Evolutionary conservation across 1,140 invertebrate species (phyloP).

Genomic region (Macrobrachium nipponense): DNA sequence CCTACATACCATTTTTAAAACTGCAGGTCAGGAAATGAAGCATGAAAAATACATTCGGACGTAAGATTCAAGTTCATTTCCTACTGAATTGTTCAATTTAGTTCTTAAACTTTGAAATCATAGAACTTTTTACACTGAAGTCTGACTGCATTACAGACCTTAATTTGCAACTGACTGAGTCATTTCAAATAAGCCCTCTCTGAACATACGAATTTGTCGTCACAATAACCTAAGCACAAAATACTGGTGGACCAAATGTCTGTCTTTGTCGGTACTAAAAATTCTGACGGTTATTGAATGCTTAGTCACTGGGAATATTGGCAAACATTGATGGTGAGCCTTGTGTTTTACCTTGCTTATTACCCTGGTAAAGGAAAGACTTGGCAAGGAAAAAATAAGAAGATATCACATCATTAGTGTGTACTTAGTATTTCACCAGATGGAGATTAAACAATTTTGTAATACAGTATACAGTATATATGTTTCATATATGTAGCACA

Average conservation of each 20-base stretch:
- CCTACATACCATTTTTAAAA: too few species aligned
- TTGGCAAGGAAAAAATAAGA: conserved; percentile 63
- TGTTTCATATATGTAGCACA: conserved; percentile 46
- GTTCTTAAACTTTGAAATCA: too few species aligned
- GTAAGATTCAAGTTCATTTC: too few species aligned
- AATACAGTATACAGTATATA: conserved; percentile 37
- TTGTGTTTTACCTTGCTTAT: conserved; percentile 59
- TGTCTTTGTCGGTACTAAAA: conserved; percentile 48
- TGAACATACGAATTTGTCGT: conserved; percentile 1
- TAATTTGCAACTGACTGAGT: not conserved
- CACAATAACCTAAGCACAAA: conserved; percentile 43
- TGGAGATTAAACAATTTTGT: conserved; percentile 42
- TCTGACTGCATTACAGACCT: not conserved
- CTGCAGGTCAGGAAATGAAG: not conserved
- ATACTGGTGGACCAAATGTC: conserved; percentile 45
- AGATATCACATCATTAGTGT: conserved; percentile 49
- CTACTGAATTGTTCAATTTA: too few species aligned
- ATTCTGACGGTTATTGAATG: conserved; percentile 41
- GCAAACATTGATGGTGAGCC: conserved; percentile 49
- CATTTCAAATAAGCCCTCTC: not conserved
- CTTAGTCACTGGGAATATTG: conserved; percentile 45
- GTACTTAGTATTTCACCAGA: conserved; percentile 36
- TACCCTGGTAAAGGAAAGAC: conserved; percentile 63
- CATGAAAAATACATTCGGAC: too few species aligned
- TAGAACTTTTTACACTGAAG: too few species aligned